Evolutionary conservation across 2,888 invertebrate species (phyloP), one percentile per base, ranked within the genome.

Genomic region (Morinoia aosen): DNA sequence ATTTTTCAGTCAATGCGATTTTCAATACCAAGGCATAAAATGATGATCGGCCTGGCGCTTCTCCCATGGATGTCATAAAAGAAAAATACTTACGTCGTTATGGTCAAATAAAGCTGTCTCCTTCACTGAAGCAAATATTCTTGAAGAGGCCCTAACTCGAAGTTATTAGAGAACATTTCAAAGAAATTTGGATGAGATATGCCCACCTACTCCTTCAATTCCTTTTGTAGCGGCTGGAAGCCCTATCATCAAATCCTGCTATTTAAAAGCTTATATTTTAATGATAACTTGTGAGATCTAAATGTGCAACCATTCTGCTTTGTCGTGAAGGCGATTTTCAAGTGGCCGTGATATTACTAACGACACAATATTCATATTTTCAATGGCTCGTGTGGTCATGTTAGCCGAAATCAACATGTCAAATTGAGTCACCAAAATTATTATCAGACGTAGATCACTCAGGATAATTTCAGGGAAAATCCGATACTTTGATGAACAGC

Each of bases 161-260:
- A 93, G 39, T 93, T 93, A 93, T 93, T 93, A 33, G 57, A 93
- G 48, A 93, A 93, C 93, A 57, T 48, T 93, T 57, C 93, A 57
- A 93, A 93, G 93, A 93, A 93, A 93, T 93, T 93, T 57, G 58
- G 93, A 93, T 93, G 57, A 93, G 58, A 93, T 57, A 93, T 19
- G 76, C 76, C 16, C 57, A 93, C n/a, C 25, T 33, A 57, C 57
- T 57, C 14, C 48, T 93, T 11, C 57, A 10, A 93, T 93, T 56
- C 25, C 33, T 33, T 57, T 33, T 56, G 58, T 57, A 58, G 93
- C 39, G 58, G 58, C 33, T 2, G 57, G 90, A 90, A 39, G 48
- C 40, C 90, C 48, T 57, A 57, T 57, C 33, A 93, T 93, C 93
- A 93, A 48, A 33, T 3, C 39, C 90, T 14, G 40, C 40, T 39